Conservation (phyloP, 2,797 vertebrate genomes). For the Pangasius larnaudii region DNA sequence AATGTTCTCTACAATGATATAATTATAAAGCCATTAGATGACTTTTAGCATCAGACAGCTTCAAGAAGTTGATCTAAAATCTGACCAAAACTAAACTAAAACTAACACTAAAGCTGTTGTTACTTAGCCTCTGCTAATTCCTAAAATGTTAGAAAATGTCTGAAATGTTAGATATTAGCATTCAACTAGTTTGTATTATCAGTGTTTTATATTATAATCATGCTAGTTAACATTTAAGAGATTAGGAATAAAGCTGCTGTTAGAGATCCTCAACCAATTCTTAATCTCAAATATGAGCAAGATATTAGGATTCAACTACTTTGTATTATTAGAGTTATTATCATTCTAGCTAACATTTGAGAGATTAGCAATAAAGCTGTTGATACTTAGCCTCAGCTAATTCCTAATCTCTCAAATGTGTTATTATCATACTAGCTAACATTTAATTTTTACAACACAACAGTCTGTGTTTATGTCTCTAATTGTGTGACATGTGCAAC, state of each 20-base stretch:
- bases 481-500: no score
- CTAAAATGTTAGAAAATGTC: no score
- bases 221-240: no score
- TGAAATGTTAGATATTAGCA: background rate
- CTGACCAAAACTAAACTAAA: background rate
- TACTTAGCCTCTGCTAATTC: background rate
- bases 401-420: background rate
- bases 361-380: background rate
- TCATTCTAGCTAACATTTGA: background rate
- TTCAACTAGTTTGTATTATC: background rate
- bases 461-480: no score
- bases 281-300: no score
- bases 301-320: no score
- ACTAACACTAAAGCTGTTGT: background rate
- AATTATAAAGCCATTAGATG: background rate
- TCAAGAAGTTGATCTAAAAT: background rate
- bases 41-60: background rate
- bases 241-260: no score
- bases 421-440: background rate
- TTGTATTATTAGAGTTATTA: no score
- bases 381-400: background rate
- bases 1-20: background rate
- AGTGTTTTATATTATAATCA: background rate
- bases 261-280: no score
- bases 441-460: background rate